A percentile compares a stretch with the other conserved stretches of the same genome.
Conservation (phyloP, 2,888 invertebrate genomes). For the Fragum sueziense region DNA sequence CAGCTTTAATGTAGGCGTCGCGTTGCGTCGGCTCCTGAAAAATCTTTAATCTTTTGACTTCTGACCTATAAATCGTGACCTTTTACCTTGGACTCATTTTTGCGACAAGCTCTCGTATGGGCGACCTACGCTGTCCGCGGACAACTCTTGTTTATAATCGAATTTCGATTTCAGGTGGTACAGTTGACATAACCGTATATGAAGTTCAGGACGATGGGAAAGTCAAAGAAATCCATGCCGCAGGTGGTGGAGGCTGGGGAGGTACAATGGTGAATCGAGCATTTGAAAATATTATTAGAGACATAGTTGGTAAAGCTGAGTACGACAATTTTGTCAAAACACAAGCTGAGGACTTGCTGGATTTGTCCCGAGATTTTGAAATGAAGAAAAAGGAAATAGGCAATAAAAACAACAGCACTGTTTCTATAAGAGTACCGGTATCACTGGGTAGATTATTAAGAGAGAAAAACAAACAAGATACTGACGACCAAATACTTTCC, state of each 20-base stretch:
- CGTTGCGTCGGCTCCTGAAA: too few species aligned
- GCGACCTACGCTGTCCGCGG: too few species aligned
- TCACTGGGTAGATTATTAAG: not conserved
- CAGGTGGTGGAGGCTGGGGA: too few species aligned
- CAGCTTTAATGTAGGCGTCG: too few species aligned
- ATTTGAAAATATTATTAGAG: not conserved
- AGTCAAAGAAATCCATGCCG: not conserved
- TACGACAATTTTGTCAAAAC: constrained; percentile 17
- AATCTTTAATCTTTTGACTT: too few species aligned
- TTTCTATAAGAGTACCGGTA: constrained; percentile 21
- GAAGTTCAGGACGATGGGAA: not conserved
- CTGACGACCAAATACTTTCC: not conserved
- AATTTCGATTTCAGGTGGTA: not conserved
- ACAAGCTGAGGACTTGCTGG: constrained; percentile 27
- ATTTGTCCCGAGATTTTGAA: constrained; percentile 34
- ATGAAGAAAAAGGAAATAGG: constrained; percentile 19
- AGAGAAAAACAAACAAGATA: not conserved
- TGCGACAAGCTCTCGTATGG: too few species aligned
- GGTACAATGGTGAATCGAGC: constrained; percentile 1
- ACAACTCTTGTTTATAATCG: not conserved
- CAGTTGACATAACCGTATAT: too few species aligned
- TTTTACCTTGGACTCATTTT: too few species aligned
- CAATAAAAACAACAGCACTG: not conserved
- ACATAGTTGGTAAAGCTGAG: not conserved
- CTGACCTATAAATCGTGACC: too few species aligned